Conservation (phyloP, 2,797 vertebrate species). For the Coregonus suidteri region DNA sequence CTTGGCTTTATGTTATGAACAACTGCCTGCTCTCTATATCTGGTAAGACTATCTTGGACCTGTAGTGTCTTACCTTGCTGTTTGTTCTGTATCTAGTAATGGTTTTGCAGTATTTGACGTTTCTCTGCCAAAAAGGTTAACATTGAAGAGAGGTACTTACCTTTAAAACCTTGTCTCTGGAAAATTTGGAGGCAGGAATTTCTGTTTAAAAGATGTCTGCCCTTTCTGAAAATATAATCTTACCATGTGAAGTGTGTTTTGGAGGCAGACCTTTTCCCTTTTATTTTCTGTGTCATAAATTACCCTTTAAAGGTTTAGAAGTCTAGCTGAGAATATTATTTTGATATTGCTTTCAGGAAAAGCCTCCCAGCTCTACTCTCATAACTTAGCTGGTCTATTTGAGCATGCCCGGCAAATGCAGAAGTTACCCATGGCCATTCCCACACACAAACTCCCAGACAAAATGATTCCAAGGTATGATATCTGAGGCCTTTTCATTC, state of each 20-base stretch:
- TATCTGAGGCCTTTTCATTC: neutral
- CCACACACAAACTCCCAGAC: conserved; percentile 94
- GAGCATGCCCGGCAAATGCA: conserved; percentile 96
- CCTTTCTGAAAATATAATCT: neutral
- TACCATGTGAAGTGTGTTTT: neutral
- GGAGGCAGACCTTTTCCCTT: neutral
- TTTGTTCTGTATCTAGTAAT: neutral
- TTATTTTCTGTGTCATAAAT: neutral
- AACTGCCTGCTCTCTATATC: conserved; percentile 96
- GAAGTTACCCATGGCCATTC: conserved; percentile 94
- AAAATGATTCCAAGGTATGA: conserved; percentile 90
- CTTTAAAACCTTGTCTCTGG: neutral
- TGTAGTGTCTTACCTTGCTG: neutral
- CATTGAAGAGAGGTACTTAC: neutral
- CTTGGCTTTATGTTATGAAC: conserved; percentile 98
- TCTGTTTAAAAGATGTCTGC: neutral
- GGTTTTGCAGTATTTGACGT: neutral
- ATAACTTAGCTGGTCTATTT: conserved; percentile 91
- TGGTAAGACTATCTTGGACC: conserved; percentile 73
- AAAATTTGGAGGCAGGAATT: neutral
- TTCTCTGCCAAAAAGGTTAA: neutral
- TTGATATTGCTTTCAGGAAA: conserved; percentile 79
- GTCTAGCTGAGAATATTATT: neutral
- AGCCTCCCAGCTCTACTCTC: conserved; percentile 97
- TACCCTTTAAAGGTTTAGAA: neutral